Conservation (phyloP, 1,140 invertebrate species). For the Pinna nobilis region DNA sequence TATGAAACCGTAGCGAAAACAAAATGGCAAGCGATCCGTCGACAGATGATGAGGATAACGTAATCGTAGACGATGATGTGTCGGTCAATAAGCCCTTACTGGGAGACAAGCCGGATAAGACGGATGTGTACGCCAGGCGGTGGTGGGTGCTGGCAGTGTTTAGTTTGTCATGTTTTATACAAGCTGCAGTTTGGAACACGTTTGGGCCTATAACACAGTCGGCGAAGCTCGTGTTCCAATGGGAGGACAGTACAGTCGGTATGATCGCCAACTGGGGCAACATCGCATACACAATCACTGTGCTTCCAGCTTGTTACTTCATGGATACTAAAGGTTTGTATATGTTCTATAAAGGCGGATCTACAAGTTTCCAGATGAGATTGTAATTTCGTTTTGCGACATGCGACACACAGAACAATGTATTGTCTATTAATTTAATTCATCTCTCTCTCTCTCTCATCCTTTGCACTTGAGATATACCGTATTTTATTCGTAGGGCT, state of each 20-base stretch:
- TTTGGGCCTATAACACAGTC: slow-evolving; percentile 76
- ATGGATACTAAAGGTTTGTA: slow-evolving; percentile 60
- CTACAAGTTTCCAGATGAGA: background rate
- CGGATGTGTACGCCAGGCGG: slow-evolving; percentile 41
- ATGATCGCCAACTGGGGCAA: slow-evolving; percentile 77
- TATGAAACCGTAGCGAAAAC: no score
- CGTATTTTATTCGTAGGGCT: no score
- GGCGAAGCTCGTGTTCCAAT: slow-evolving; percentile 73
- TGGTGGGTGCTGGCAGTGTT: slow-evolving; percentile 59
- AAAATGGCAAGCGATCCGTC: no score
- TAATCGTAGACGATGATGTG: background rate
- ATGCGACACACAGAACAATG: background rate
- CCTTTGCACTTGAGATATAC: no score
- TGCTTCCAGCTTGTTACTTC: slow-evolving; percentile 75
- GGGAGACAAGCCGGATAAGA: background rate
- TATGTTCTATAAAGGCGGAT: no score
- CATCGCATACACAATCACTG: slow-evolving; percentile 74
- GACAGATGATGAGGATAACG: no score
- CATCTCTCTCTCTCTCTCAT: background rate
- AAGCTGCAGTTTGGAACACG: slow-evolving; percentile 75
- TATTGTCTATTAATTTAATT: background rate
- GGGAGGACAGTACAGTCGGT: slow-evolving; percentile 74
- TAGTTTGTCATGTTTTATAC: slow-evolving; percentile 42
- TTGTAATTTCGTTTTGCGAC: background rate
- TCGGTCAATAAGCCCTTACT: background rate